Evolutionary conservation across 2,113 vertebrate species (phyloP).

Genomic region (Tympanuchus pallidicinctus): DNA sequence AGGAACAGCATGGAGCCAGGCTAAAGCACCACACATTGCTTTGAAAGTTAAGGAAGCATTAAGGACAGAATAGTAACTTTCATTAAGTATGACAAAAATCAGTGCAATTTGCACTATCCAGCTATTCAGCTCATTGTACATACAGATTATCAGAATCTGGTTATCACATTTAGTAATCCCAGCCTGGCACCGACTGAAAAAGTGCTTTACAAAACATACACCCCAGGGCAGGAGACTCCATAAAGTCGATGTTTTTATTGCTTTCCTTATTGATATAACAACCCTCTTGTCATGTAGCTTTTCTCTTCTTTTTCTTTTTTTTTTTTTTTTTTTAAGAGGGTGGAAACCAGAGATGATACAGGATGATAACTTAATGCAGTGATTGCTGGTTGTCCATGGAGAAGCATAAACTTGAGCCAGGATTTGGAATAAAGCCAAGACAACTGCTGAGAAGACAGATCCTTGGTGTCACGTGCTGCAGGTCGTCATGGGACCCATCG

Average conservation of each 20-base stretch:
- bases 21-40: background rate
- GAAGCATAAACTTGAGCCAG: background rate
- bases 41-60: background rate
- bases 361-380: background rate
- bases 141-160: slow-evolving; percentile 55
- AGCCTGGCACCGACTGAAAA: slow-evolving; percentile 45
- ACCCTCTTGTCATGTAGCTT: background rate
- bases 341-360: background rate
- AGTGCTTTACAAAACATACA: slow-evolving; percentile 54
- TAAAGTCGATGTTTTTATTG: slow-evolving; percentile 53
- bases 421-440: background rate
- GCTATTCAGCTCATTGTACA: slow-evolving; percentile 1
- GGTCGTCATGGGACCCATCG: background rate
- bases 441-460: background rate
- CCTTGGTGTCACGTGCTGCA: background rate
- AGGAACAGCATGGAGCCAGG: background rate
- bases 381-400: background rate
- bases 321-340: background rate
- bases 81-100: slow-evolving; percentile 43
- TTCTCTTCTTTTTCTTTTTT: background rate
- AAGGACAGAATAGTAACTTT: slow-evolving; percentile 45
- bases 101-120: slow-evolving; percentile 3
- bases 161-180: slow-evolving; percentile 43
- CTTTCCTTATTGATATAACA: slow-evolving; percentile 48
- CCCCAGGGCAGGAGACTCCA: slow-evolving; percentile 52